Evolutionary conservation across 2,113 vertebrate species (phyloP).

Genomic region (Pardalotus punctatus): DNA sequence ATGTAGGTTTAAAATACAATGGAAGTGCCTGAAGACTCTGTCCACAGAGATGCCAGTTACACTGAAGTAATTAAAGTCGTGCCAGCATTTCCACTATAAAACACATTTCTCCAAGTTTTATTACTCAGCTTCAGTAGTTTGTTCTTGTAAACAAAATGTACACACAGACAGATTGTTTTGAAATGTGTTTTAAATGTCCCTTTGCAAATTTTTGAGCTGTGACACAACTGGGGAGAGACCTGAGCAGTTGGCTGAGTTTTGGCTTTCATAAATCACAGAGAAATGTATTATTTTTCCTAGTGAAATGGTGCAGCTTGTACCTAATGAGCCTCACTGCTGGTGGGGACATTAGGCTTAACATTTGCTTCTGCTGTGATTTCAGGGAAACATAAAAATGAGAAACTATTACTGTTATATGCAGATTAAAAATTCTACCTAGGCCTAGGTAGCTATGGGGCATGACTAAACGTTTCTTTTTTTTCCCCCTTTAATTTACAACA

Average conservation of each 20-base stretch:
- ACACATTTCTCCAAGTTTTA: constrained; percentile 10
- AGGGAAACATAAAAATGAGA: neutral
- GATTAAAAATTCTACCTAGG: neutral
- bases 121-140: neutral
- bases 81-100: constrained; percentile 48
- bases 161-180: neutral
- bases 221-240: neutral
- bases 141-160: constrained; percentile 34
- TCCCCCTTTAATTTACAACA: neutral
- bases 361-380: neutral
- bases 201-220: neutral
- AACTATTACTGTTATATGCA: neutral
- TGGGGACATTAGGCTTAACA: neutral
- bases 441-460: neutral
- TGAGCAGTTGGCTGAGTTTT: neutral
- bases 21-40: neutral
- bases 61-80: constrained; percentile 21
- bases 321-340: constrained; percentile 5
- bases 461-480: neutral
- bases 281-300: constrained; percentile 18
- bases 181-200: neutral
- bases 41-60: neutral
- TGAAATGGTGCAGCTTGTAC: constrained; percentile 19
- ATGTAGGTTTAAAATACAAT: constrained; percentile 21
- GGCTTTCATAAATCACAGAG: neutral